Evolutionary conservation across 2,797 vertebrate genomes (phyloP).

Genomic region (Peromyscus nudipes): DNA sequence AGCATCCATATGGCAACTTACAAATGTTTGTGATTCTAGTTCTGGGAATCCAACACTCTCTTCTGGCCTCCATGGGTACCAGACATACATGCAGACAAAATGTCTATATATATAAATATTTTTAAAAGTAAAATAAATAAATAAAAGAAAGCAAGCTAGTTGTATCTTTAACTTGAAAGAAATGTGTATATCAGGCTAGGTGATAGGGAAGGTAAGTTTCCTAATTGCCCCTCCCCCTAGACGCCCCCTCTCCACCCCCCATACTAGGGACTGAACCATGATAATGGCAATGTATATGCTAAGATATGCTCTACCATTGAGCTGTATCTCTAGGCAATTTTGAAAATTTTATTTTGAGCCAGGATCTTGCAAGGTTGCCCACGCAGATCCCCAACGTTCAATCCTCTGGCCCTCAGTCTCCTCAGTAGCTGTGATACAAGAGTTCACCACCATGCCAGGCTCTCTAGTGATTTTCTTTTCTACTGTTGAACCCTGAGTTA

Average conservation of each 20-base stretch:
- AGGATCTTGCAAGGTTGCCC: neutral
- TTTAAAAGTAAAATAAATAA: neutral
- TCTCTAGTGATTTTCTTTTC: conserved; percentile 12
- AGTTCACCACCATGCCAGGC: neutral
- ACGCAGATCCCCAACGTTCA: neutral
- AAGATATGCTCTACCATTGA: neutral
- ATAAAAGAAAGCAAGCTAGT: neutral
- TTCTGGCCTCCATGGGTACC: neutral
- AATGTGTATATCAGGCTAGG: conserved; percentile 9
- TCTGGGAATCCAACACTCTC: neutral
- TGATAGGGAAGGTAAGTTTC: neutral
- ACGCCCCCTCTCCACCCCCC: neutral
- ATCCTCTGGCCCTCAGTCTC: neutral
- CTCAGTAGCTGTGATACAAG: neutral
- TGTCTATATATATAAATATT: neutral
- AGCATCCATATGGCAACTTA: neutral
- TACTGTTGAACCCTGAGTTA: neutral
- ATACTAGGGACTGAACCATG: neutral
- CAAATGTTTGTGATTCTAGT: neutral
- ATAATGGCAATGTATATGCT: neutral
- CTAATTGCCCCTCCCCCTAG: neutral
- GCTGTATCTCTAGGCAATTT: neutral
- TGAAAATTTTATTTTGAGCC: neutral
- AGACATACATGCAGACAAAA: neutral
- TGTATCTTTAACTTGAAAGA: conserved; percentile 51